Base-by-base conservation (phyloP, 1,140 invertebrate genomes). In the Bombus polaris region DNA sequence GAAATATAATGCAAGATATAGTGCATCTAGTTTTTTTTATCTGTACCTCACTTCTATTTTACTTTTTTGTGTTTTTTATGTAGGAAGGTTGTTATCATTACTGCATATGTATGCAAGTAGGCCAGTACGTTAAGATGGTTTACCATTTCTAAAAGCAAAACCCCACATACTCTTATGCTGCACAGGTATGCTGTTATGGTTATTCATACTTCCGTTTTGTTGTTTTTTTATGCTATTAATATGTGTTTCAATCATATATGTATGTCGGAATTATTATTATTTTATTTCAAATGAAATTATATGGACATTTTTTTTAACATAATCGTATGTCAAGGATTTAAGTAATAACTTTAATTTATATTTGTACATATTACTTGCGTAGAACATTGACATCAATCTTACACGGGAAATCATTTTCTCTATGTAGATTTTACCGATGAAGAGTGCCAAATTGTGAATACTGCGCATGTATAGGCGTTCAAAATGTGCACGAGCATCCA, bases 351-450 rank as follows among this genome's bases (percentile, higher is more conserved):
- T 74, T 4, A n/a, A 9, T 39, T 80, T 25, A 71, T 53, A n/a
- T 35, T 70, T 53, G 10, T 66, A 10, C 25, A 39, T 28, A 18
- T 37, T 15, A 53, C 32, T 18, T 2, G 35, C 2, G 3, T 22
- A 32, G n/a, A 15, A 32, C 15, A 15, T 66, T 59, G 59, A 83
- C 81, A 83, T 83, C 72, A 83, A 76, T 83, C 72, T 83, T 83
- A 10, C 35, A 10, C 13, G 15, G 35, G n/a, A 66, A 83, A 83
- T 76, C 42, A 76, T 66, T 66, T 53, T 83, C 53, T 3, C 18
- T 28, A 42, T 53, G 42, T 37, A 83, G 72, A 66, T 83, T 28
- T 66, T 25, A 66, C 71, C 71, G 57, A 75, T 53, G 42, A 66
- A 53, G 42, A 28, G 28, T 53, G 22, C 42, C 9, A 66, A 65